Conservation (phyloP, 2,888 invertebrate species). For the Microchrysa polita region DNA sequence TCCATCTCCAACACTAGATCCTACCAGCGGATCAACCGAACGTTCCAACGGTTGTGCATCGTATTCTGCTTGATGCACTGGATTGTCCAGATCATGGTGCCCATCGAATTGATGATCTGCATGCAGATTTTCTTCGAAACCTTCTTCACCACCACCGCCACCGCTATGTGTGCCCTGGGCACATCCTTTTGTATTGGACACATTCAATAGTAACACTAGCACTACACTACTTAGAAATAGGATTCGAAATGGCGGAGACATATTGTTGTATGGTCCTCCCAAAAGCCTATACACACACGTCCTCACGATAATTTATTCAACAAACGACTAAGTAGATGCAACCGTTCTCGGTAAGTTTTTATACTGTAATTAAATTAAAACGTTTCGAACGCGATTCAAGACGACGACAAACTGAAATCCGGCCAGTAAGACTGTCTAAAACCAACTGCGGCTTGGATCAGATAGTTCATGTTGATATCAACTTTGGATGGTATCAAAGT, state of each 20-base stretch:
- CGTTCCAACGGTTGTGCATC: neutral
- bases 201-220: conserved; percentile 35
- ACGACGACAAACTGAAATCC: conserved; percentile 29
- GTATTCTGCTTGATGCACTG: neutral
- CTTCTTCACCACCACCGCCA: too few species aligned
- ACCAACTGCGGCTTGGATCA: conserved; percentile 30
- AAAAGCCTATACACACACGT: neutral
- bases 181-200: conserved; percentile 11
- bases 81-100: neutral
- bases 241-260: conserved; percentile 17
- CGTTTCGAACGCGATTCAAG: neutral
- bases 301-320: conserved; percentile 31
- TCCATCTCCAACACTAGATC: neutral
- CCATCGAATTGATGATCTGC: neutral
- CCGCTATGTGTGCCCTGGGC: neutral
- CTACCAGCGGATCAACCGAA: neutral
- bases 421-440: conserved; percentile 37
- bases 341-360: conserved; percentile 16
- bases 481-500: conserved; percentile 8
- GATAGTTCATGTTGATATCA: conserved; percentile 10
- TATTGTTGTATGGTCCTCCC: neutral
- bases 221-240: conserved; percentile 35
- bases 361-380: conserved; percentile 1
- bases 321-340: conserved; percentile 12
- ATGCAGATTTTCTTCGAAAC: neutral